Percentiles rank a stretch among this genome's conserved stretches.
These are phyloP conservation scores for Bombyx mandarina DNA, from an alignment of 1,140 invertebrate genomes.

Conservation along the genomic window DNA sequence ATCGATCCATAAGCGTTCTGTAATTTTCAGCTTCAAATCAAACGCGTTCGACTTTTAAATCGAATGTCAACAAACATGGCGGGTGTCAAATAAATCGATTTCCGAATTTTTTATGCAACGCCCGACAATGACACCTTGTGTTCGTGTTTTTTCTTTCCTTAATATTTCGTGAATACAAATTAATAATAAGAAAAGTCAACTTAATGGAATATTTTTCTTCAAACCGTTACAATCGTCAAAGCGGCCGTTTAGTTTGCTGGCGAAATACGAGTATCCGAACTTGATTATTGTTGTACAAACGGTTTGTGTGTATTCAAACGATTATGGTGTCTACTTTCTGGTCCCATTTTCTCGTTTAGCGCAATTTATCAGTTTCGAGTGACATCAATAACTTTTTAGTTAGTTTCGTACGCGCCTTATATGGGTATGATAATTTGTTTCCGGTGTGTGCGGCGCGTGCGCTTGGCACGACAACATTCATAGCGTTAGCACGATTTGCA, in stretches of 20 bases:
- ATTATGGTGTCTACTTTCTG: slow-evolving; percentile 28
- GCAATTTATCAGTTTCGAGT: slow-evolving; percentile 51
- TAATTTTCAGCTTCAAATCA: slow-evolving; percentile 32
- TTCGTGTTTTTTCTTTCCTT: slow-evolving; percentile 8
- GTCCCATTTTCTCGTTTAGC: slow-evolving; percentile 51
- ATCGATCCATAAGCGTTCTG: slow-evolving; percentile 30
- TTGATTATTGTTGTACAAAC: slow-evolving; percentile 20
- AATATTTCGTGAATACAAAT: slow-evolving; percentile 11
- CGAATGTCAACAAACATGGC: slow-evolving; percentile 46
- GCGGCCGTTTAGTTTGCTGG: slow-evolving; percentile 4
- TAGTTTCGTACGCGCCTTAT: slow-evolving; percentile 54
- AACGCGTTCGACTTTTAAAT: slow-evolving; percentile 20
- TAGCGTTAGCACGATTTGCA: slow-evolving; percentile 68
- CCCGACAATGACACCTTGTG: slow-evolving; percentile 17
- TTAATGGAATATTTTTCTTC: slow-evolving; percentile 12
- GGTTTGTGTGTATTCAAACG: slow-evolving; percentile 21
- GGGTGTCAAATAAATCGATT: slow-evolving; percentile 37
- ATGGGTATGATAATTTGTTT: slow-evolving; percentile 70
- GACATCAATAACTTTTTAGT: slow-evolving; percentile 64
- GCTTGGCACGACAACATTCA: slow-evolving; percentile 63
- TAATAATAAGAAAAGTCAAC: slow-evolving; percentile 11
- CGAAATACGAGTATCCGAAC: slow-evolving; percentile 5
- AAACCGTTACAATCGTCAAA: slow-evolving; percentile 18
- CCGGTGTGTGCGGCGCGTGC: slow-evolving; percentile 60
- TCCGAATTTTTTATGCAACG: slow-evolving; percentile 37